phyloP scores from a whole-genome alignment of 2,113 vertebrate genomes.

The Chlamydotis undulata region DNA sequence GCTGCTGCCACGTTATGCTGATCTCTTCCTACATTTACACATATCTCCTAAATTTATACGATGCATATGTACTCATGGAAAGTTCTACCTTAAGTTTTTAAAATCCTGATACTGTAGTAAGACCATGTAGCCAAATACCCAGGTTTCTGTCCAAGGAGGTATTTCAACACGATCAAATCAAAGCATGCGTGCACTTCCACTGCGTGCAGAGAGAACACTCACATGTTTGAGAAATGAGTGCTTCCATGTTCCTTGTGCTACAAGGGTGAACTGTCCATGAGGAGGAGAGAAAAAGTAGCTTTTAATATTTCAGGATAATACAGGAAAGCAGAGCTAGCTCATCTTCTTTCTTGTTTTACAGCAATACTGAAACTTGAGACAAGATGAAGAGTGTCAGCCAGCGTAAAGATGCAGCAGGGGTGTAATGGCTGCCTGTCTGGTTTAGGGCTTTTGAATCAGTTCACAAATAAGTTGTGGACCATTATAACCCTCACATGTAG shows the following conservation, averaged over 20 bases:
- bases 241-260: neutral
- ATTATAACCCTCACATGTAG: neutral
- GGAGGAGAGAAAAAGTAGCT: neutral
- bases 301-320: neutral
- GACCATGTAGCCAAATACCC: neutral
- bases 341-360: neutral
- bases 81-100: neutral
- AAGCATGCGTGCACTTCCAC: accelerated
- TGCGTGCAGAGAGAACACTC: accelerated
- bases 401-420: neutral
- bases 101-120: neutral
- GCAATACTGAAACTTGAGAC: neutral
- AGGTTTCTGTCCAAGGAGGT: neutral
- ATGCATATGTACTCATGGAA: neutral
- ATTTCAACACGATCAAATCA: accelerated
- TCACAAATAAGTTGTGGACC: neutral
- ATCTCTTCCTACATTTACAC: neutral
- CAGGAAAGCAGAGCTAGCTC: neutral
- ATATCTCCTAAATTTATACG: neutral
- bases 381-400: neutral
- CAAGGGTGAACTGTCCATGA: neutral
- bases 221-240: accelerated
- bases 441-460: neutral
- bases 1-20: accelerated
- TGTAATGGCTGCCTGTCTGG: neutral